A percentile compares a stretch with the other conserved stretches of the same genome.
phyloP scores from a whole-genome alignment of 2,113 vertebrate genomes.

The Falco punctatus region DNA sequence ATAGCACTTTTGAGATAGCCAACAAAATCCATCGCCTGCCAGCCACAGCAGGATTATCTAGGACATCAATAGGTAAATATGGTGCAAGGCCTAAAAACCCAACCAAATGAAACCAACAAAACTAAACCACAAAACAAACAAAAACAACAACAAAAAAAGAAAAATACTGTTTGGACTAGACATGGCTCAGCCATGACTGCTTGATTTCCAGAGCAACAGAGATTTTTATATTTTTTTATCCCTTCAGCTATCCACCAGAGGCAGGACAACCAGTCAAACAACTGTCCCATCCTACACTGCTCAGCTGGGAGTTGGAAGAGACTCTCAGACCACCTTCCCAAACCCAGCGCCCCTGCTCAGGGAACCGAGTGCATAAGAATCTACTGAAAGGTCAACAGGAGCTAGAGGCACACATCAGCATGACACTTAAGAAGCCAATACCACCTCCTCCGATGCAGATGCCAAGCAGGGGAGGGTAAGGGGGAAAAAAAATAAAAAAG shows the following conservation, averaged over 20 bases:
- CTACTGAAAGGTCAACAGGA: background rate
- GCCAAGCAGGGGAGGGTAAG: background rate
- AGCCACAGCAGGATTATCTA: background rate
- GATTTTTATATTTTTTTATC: background rate
- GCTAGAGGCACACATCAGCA: background rate
- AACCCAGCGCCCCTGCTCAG: background rate
- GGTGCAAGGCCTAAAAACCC: background rate
- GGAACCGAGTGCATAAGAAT: accelerated
- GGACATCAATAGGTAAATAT: background rate
- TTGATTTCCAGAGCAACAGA: background rate
- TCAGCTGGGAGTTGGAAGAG: background rate
- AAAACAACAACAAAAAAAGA: background rate
- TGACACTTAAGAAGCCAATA: accelerated
- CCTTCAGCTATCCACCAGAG: background rate
- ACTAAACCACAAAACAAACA: background rate
- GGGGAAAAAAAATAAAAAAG: background rate
- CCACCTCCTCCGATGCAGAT: background rate
- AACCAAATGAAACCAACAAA: background rate
- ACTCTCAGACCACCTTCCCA: background rate
- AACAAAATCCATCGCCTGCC: background rate
- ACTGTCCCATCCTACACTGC: background rate
- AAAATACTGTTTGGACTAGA: background rate
- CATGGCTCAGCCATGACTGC: background rate
- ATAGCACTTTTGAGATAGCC: background rate
- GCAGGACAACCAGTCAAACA: background rate